phyloP scores from a whole-genome alignment of 2,113 vertebrate genomes.

The Sinosuthora webbiana region DNA sequence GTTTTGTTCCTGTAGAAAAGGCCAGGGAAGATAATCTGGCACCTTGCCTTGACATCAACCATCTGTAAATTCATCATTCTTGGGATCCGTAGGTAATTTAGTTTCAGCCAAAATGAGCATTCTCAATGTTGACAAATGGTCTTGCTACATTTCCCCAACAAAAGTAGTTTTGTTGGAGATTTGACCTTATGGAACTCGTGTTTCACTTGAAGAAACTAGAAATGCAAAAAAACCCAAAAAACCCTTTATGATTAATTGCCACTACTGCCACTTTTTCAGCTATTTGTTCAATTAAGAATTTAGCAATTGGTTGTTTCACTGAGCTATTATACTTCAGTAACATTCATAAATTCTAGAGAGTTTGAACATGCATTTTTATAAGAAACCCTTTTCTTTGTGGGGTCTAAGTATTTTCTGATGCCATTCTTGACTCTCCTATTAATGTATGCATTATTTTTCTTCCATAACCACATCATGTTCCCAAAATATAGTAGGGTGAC shows the following conservation, averaged over 20 bases:
- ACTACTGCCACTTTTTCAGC: background rate
- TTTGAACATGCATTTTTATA: background rate
- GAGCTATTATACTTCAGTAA: background rate
- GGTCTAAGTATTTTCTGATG: background rate
- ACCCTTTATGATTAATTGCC: conserved; percentile 1
- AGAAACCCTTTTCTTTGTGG: background rate
- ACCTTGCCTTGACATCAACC: conserved; percentile 51
- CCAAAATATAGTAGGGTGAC: background rate
- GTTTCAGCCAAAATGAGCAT: conserved; percentile 49
- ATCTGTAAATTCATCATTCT: conserved; percentile 63
- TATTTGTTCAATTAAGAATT: background rate
- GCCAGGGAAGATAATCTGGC: conserved; percentile 26
- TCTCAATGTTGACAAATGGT: conserved; percentile 53
- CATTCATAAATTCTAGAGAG: background rate
- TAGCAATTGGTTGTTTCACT: background rate
- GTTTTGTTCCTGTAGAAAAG: conserved; percentile 9
- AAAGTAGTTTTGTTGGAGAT: conserved; percentile 43
- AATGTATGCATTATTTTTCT: background rate
- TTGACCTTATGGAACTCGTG: conserved; percentile 23
- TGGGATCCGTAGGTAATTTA: conserved; percentile 26
- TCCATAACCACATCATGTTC: background rate
- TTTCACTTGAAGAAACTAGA: background rate
- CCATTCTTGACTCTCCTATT: background rate
- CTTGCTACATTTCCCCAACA: conserved; percentile 20
- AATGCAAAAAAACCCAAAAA: background rate